Evolutionary conservation across 2,113 vertebrate genomes (phyloP), one percentile per base, ranked within the genome.

Genomic region (Percopsis transmontana): DNA sequence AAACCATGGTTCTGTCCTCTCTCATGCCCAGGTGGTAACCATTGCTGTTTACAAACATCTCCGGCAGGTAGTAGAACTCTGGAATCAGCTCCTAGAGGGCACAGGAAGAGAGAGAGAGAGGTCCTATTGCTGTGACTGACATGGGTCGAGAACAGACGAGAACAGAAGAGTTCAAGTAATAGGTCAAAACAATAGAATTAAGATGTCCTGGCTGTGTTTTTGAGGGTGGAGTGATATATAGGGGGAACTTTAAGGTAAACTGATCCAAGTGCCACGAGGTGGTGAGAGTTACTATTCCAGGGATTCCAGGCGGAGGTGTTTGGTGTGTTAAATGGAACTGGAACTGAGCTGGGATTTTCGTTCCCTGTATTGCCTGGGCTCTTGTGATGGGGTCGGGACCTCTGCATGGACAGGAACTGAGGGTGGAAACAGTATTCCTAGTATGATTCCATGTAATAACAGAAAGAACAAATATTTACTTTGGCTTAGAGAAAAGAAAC

Each of bases 1-100:
- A 94, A 44, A 99, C 95, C 66, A 91, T 88, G 21, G 78, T 83
- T 58, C 95, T 89, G 70, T 97, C 97, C 71, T 97, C 96, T 77
- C 95, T 90, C 82, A 95, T 87, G 6, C 97, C 97, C 59, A 99
- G 89, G 72, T 94, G 93, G 84, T 97, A 99, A 27, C 92, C 94
- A 23, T 96, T 99, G 71, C 92, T 97, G 93, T 99, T 99, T 80
- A 97, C 95, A 83, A 99, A 97, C 97, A 99, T 98, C 90, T 99
- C 97, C 0, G 97, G 97, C 52, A 99, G 93, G 87, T 99, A 99
- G 90, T 95, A 99, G 91, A 99, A 99, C 86, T 99, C 97, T 14
- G 97, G 97, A 83, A 95, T 96, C 80, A 99, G 90, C 54, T 99
- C 97, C 96, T 99, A 81, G 1, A 68, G 50, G 41, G 66, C 0